Base-by-base conservation (phyloP, 2,113 vertebrate species). In the Corvus hawaiiensis region DNA sequence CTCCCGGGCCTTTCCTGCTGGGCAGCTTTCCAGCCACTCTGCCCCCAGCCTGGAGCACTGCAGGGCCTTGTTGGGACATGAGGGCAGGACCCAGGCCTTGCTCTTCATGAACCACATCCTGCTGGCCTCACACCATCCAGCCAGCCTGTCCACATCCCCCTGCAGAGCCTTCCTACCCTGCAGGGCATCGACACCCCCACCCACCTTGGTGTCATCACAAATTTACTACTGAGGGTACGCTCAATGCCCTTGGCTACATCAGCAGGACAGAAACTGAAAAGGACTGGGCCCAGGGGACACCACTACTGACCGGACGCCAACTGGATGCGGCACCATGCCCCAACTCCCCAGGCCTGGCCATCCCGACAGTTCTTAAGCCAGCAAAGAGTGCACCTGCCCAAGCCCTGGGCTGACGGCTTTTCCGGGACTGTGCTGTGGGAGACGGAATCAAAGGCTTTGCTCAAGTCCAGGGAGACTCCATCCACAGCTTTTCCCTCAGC, bases 301-400 rank as follows among this genome's bases (percentile, higher is more conserved):
- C 0, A 0, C 12, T 13, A 9, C 2, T 37, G 27, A 33, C 18
- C 0, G 0, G 8, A 13, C 0, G 3, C 17, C 28, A 33, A 27
- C 4, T 18, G 2, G 1, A 10, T 43, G 7, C 0, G 0, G 30
- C 13, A 41, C 14, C 35, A 15, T 37, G 51, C 5, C 0, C 16
- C 3, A 8, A 22, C 6, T 58, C 35, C 6, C 27, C 49, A 9
- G 17, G 4, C 11, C 1, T 0, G 0, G 32, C 22, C 37, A 28
- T 52, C 59, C 44, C 4, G 3, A n/a, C 58, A 43, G 9, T 18
- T 41, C 75, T 9, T 5, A 35, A 43, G 1, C 9, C 43, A 66
- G 22, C 9, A 17, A 6, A 13, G 19, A 66, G 8, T 6, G 8
- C 6, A 6, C 15, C 14, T 33, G 21, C 33, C 26, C 7, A 9